Evolutionary conservation across 2,113 vertebrate species (phyloP).

Genomic region (Grus americana): DNA sequence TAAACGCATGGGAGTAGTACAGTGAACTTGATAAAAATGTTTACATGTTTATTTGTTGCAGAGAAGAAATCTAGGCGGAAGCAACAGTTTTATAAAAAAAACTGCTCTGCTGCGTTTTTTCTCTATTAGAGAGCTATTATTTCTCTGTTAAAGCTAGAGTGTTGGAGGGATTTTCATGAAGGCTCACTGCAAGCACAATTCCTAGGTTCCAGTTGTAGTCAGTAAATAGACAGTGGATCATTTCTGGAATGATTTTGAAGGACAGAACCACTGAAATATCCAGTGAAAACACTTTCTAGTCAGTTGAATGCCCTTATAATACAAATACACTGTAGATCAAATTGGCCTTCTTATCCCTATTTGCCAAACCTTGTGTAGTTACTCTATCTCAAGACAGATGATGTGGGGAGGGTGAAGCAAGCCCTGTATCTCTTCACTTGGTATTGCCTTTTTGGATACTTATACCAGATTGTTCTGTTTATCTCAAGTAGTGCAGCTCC

Average conservation of each 20-base stretch:
- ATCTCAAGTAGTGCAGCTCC: conserved; percentile 33
- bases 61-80: not conserved
- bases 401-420: conserved; percentile 10
- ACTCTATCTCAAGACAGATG: conserved; percentile 20
- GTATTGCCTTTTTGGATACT: conserved; percentile 17
- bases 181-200: not conserved
- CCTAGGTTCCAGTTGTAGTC: not conserved
- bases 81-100: not conserved
- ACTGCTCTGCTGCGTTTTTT: not conserved
- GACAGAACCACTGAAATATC: not conserved
- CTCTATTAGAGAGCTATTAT: not conserved
- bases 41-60: not conserved
- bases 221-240: not conserved
- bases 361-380: not conserved
- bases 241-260: not conserved
- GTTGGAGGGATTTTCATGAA: not conserved
- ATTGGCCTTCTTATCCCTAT: conserved; percentile 9
- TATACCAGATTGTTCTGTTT: conserved; percentile 29
- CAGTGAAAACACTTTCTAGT: not conserved
- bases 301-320: not conserved
- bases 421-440: not conserved
- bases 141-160: not conserved
- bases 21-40: not conserved
- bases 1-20: not conserved
- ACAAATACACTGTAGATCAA: not conserved